Base-by-base conservation (phyloP, 2,888 invertebrate species). In the Cynaeus angustus region DNA sequence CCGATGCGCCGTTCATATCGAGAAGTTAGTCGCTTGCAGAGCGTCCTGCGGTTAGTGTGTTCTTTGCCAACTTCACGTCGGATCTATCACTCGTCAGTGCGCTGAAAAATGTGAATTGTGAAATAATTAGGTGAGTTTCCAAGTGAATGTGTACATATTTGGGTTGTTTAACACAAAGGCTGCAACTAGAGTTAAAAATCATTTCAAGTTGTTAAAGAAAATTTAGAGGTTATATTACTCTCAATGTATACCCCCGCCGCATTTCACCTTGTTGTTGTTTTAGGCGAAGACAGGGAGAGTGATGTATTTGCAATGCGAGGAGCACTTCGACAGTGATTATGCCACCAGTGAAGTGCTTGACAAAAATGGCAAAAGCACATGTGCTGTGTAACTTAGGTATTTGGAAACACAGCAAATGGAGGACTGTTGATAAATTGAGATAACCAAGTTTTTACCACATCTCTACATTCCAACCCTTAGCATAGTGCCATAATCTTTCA, bases 351-450 rank as follows among this genome's bases (percentile, higher is more conserved):
- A 72, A 62, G 66, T 71, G 66, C 53, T 50, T 41, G 9, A 37
- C 62, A 72, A 78, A 74, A 70, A 75, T 78, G 77, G 76, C 75
- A 45, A 78, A 73, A 70, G 68, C 71, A 71, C 69, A 67, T 71
- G 62, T 75, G 70, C 72, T 74, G 70, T 77, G 75, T 78, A 80
- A 83, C 74, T 88, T 88, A 85, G 91, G 91, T 87, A 90, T 91
- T 88, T 92, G 92, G 91, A 92, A 92, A 86, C 92, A 92, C 88
- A 91, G 90, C 88, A 92, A 92, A 90, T 92, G 92, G 92, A 91
- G 92, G 87, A 88, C 88, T 83, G 87, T 88, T 86, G 87, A 88
- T 86, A 76, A 77, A 74, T 66, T 75, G 66, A 80, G 80, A 79
- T 80, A 81, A 82, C 83, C 26, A 68, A 52, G 65, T 37, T 46